Evolutionary conservation across 2,113 vertebrate genomes (phyloP).

Genomic region (Telmatochromis brachygnathus): DNA sequence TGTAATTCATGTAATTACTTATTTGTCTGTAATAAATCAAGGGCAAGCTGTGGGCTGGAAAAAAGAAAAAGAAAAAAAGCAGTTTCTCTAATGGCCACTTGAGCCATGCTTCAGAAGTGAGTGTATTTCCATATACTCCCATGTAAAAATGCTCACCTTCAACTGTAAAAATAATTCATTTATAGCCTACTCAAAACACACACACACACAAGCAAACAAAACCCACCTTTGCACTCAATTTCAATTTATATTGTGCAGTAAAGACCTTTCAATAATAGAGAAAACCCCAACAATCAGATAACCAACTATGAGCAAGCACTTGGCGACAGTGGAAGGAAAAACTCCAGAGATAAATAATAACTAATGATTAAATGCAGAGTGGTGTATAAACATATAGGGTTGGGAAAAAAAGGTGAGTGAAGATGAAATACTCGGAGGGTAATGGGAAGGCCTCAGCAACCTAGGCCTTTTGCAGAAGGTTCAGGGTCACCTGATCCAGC

Average conservation of each 20-base stretch:
- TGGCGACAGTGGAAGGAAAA: not conserved
- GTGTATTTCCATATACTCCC: not conserved
- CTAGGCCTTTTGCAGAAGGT: not conserved
- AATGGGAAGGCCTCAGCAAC: not conserved
- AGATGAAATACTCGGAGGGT: not conserved
- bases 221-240: not conserved
- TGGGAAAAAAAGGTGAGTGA: fast-evolving
- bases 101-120: not conserved
- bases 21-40: not conserved
- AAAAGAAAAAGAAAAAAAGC: fast-evolving
- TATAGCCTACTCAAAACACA: not conserved
- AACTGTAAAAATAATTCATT: not conserved
- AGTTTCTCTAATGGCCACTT: not conserved
- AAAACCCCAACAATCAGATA: not conserved
- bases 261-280: not conserved
- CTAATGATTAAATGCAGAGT: not conserved
- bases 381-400: not conserved
- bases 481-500: not conserved
- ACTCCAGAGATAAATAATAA: not conserved
- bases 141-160: not conserved
- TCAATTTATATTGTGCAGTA: not conserved
- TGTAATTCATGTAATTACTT: not conserved
- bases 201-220: not conserved
- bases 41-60: not conserved
- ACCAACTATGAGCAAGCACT: not conserved